Percentiles rank a stretch among this genome's conserved stretches.
These are phyloP conservation scores for Nesidiocoris tenuis DNA, from an alignment of 2,888 invertebrate species.

Conservation along the genomic window DNA sequence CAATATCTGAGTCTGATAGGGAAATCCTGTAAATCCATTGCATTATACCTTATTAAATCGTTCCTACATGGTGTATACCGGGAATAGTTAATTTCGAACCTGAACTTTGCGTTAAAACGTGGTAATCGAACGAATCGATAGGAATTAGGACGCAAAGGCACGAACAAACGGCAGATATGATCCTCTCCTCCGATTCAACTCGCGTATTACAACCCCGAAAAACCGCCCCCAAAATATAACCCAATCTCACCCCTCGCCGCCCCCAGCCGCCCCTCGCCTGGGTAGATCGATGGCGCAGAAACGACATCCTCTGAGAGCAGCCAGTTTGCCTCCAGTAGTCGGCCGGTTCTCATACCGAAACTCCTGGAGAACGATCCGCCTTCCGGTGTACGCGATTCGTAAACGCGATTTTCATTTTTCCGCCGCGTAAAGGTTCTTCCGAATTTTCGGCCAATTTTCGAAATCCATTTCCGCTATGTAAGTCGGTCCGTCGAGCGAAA, in stretches of 20 bases:
- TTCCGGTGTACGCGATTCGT: background rate
- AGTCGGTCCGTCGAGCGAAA: background rate
- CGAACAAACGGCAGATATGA: background rate
- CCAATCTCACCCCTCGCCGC: background rate
- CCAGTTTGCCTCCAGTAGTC: slow-evolving; percentile 33
- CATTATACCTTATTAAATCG: too few relatives aligned
- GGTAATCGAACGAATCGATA: background rate
- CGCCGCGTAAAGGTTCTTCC: background rate
- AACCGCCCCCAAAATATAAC: slow-evolving; percentile 1
- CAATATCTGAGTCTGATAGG: too few relatives aligned
- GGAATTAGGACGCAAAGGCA: background rate
- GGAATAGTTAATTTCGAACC: too few relatives aligned
- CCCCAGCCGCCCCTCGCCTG: slow-evolving; percentile 14
- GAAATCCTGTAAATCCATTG: too few relatives aligned
- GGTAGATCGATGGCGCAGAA: slow-evolving; percentile 20
- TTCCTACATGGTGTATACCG: too few relatives aligned
- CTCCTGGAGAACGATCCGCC: background rate
- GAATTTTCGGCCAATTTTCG: too few relatives aligned
- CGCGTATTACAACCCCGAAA: background rate
- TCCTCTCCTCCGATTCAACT: background rate
- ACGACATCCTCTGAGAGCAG: background rate
- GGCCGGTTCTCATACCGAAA: slow-evolving; percentile 4
- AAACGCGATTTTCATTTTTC: background rate
- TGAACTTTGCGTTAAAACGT: too few relatives aligned
- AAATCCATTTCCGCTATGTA: background rate